A percentile compares a stretch with the other conserved stretches of the same genome.
These are phyloP conservation scores for Pimpla rufipes DNA, from an alignment of 2,888 invertebrate genomes.

Conservation along the genomic window DNA sequence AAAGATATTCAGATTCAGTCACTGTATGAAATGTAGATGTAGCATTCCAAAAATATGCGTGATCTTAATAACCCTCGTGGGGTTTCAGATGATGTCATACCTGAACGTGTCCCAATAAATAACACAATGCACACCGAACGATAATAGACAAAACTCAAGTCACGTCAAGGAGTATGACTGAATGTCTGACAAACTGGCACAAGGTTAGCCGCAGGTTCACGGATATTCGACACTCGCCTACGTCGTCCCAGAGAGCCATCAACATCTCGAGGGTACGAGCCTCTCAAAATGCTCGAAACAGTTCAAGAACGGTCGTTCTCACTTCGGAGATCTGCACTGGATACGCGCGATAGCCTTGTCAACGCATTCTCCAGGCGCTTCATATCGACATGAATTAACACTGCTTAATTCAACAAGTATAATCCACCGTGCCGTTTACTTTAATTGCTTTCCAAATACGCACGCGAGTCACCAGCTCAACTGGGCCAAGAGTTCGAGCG, in stretches of 20 bases:
- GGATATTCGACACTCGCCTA: slow-evolving; percentile 3
- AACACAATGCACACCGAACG: too few relatives aligned
- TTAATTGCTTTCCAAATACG: slow-evolving; percentile 62
- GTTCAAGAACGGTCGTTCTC: slow-evolving; percentile 25
- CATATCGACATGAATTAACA: slow-evolving; percentile 62
- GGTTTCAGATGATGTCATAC: too few relatives aligned
- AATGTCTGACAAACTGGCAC: slow-evolving; percentile 37
- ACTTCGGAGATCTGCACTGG: background rate
- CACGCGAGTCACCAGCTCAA: slow-evolving; percentile 51
- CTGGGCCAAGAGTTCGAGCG: slow-evolving; percentile 57
- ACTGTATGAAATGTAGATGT: too few relatives aligned
- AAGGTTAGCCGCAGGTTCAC: slow-evolving; percentile 13
- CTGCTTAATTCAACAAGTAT: slow-evolving; percentile 56
- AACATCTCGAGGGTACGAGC: slow-evolving; percentile 5
- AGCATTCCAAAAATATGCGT: too few relatives aligned
- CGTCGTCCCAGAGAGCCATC: background rate
- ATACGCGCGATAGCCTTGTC: slow-evolving; percentile 46
- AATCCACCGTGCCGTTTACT: slow-evolving; percentile 48
- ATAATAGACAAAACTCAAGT: too few relatives aligned
- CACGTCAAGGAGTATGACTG: background rate
- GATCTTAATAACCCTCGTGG: too few relatives aligned
- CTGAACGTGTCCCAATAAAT: too few relatives aligned
- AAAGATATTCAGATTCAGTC: too few relatives aligned
- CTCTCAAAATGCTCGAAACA: background rate
- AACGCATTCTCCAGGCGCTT: slow-evolving; percentile 44